These are phyloP conservation scores for Oscheius sp. DNA, from an alignment of 2,888 invertebrate species.

Conservation along the genomic window DNA sequence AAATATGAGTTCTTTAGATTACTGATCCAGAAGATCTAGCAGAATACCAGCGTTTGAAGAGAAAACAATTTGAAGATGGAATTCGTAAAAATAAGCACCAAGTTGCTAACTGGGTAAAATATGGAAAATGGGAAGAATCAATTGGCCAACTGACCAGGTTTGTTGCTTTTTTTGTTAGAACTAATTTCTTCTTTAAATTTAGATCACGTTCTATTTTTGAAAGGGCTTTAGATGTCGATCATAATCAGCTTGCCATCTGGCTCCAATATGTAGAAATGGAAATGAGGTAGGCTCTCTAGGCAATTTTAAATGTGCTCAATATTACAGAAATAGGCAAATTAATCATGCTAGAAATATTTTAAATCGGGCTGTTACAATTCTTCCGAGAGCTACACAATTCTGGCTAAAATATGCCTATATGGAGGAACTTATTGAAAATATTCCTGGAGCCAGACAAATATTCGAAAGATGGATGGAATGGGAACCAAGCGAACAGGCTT, in stretches of 20 bases:
- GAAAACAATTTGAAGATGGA: conserved; percentile 95
- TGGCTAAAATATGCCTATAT: conserved; percentile 99
- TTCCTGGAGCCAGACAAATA: conserved; percentile 82
- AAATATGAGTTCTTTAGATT: conserved; percentile 25
- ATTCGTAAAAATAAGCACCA: conserved; percentile 86
- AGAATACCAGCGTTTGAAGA: conserved; percentile 91
- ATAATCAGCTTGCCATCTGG: conserved; percentile 95
- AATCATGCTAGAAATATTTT: conserved; percentile 98
- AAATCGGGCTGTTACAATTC: conserved; percentile 94
- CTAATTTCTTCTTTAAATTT: neutral
- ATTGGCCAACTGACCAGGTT: conserved; percentile 63
- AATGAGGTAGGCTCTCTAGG: conserved; percentile 80
- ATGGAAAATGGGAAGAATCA: conserved; percentile 98
- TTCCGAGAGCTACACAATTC: conserved; percentile 95
- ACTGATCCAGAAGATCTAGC: conserved; percentile 76
- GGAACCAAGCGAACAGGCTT: conserved; percentile 99
- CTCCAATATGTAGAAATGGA: conserved; percentile 90
- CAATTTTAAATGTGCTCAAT: neutral
- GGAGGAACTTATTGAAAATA: conserved; percentile 96
- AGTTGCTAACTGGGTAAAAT: conserved; percentile 97
- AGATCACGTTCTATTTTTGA: conserved; percentile 89
- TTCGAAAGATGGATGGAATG: conserved; percentile 99
- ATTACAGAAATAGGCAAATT: conserved; percentile 75
- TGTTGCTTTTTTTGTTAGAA: neutral
- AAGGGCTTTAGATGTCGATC: conserved; percentile 94